Base-by-base conservation (phyloP, 1,140 invertebrate species). In the Amyelois transitella region DNA sequence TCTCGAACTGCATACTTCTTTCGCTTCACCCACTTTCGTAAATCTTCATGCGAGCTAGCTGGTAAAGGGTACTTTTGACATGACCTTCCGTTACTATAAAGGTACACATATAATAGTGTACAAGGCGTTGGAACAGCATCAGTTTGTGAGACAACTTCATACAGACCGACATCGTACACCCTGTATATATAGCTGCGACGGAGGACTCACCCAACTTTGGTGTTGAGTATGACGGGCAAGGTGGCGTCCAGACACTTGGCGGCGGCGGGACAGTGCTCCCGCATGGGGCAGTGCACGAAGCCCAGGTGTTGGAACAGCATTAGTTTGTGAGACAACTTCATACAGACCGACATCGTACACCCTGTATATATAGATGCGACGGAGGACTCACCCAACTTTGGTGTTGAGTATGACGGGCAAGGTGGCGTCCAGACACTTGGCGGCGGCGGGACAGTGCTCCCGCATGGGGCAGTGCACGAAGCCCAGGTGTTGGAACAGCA, bases 251-350 rank as follows among this genome's bases (percentile, higher is more conserved):
- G 94, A 83, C 97, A 99, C 87, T 95, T 94, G 53, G 94, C 92
- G 86, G 94, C 96, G 38, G 95, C 95, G 18, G 96, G 96, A 81
- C 98, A 99, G 80, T 97, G 96, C 81, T 98, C 97, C 24, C 95
- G 89, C 73, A 97, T 96, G 10, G 97, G 97, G 88, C 96, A 97
- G 86, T 99, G 97, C 45, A 99, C 94, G 88, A 99, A 99, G 50
- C 97, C 97, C 20, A 99, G 89, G 88, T 99, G 97, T 80, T 98
- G 96, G 60, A 98, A 96, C 19, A 99, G 89, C 92, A 98, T 96
- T 55, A 98, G 88, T 75, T 97, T 96, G 61, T 97, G 89, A 73
- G 99, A 97, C 89, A 98, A 96, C 88, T 98, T 96, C 70, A 98
- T 89, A 60, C 96, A 91, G 82, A 98, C 96, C 72, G 99, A 90